Evolutionary conservation across 2,888 invertebrate genomes (phyloP).

Genomic region (Nomada fabriciana): DNA sequence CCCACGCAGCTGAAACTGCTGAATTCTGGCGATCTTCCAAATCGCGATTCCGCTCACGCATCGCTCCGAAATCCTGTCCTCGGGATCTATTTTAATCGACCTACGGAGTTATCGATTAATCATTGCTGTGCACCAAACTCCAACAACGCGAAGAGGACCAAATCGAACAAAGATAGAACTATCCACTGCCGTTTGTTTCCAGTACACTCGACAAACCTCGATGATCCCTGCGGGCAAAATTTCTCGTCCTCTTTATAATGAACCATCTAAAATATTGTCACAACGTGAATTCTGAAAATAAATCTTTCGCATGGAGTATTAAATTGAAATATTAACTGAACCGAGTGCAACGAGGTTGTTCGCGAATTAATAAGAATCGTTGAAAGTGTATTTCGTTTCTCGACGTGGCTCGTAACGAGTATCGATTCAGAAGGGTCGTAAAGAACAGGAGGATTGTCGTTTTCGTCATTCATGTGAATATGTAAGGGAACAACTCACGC

Average conservation of each 20-base stretch:
- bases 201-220: no score
- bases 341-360: no score
- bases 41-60: constrained; percentile 67
- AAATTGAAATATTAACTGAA: no score
- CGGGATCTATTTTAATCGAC: constrained; percentile 77
- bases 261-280: no score
- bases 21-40: constrained; percentile 73
- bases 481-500: neutral
- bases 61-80: constrained; percentile 70
- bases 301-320: no score
- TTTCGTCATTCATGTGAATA: neutral
- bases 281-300: no score
- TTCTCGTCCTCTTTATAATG: no score
- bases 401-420: no score
- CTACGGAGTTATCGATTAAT: constrained; percentile 74
- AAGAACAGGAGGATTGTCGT: neutral
- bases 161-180: neutral
- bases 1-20: constrained; percentile 47
- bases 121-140: constrained; percentile 53
- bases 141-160: constrained; percentile 19
- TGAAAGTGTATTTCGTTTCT: neutral
- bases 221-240: no score
- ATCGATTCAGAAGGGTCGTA: neutral
- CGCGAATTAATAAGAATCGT: neutral
- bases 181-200: neutral